Evolutionary conservation across 53 echinoderm and acorn worm species (phyloP), one percentile per base, ranked within the genome.

Genomic region (Antedon mediterranea): DNA sequence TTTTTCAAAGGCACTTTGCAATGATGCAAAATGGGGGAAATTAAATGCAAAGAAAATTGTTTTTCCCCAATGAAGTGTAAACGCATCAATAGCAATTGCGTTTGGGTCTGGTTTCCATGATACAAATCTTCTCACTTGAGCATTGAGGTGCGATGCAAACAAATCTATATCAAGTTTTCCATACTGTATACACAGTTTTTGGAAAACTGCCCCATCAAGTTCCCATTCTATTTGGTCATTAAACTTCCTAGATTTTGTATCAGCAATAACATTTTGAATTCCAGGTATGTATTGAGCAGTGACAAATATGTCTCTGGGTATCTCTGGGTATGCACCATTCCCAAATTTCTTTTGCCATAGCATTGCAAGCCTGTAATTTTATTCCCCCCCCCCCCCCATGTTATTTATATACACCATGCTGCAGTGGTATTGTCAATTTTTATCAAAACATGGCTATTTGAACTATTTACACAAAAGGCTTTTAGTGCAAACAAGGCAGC

Each of bases 191-290:
- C 28, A n/a, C n/a, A 87, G 33, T 30, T 76, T 26, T 26, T 72
- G 9, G 71, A 84, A 86, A 28, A 74, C 32, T 3, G 1, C 27
- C 23, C 41, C 81, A 41, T 83, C 76, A 4, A 85, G 73, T 80
- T 82, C 81, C 86, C 86, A 89, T 81, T 86, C 90, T 29, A 43
- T 79, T 34, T 80, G 76, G 31, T 86, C 86, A 70, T 75, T 31
- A 31, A 90, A 84, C 26, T 31, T 7, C 29, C 86, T 34, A 34
- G 89, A 89, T 76, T 80, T 73, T 30, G 28, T 13, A 34, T 89
- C 84, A 0, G 89, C 86, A 28, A 76, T 43, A 30, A 73, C 42
- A 78, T 84, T 84, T 32, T 71, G 29, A 28, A 43, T 77, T 5
- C 84, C 90, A 27, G 90, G 82, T 20, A 81, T 32, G 31, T 83